Evolutionary conservation across 2,888 invertebrate genomes (phyloP), one percentile per base, ranked within the genome.

Genomic region (Hypercompe scribonia): DNA sequence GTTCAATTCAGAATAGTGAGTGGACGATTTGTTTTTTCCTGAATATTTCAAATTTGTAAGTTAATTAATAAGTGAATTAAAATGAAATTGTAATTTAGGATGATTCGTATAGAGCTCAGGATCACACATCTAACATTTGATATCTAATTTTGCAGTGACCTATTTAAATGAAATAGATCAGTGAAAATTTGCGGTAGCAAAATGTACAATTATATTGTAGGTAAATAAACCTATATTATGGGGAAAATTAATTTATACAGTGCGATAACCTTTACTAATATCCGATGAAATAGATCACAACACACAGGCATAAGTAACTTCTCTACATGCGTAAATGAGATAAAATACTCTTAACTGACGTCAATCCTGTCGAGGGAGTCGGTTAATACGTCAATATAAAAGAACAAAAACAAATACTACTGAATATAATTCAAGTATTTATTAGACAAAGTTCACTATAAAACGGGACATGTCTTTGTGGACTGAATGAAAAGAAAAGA

Each of bases 281-380:
- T 79, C 73, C 61, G 72, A 80, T 80, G 66, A 72, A 71, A 82
- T 81, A 81, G 28, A 76, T 65, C 46, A 46, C 18, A 18, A 61
- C 4, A 28, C 18, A 58, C 73, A 78, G 50, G 79, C 72, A 79
- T 81, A 80, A 79, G 82, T 82, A 76, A 78, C 81, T 85, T 81
- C 82, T 85, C 79, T 82, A 82, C 78, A 84, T 84, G 78, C 82
- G 80, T 83, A 80, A 84, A 81, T 81, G 74, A 79, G 84, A 87
- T 87, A 84, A 80, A 82, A 79, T 75, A 64, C 68, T 77, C 73
- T 70, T 73, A 72, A 83, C 83, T 90, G 90, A 90, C 90, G 90
- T 90, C 90, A 89, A 85, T 85, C 80, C 74, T 84, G 87, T 86
- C 85, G 78, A 70, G 77, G 74, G 69, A 83, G 78, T 83, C 81